Percentiles rank a stretch among this genome's conserved stretches.
Conservation (phyloP, 1,140 invertebrate species). For the Drosophila repleta region DNA sequence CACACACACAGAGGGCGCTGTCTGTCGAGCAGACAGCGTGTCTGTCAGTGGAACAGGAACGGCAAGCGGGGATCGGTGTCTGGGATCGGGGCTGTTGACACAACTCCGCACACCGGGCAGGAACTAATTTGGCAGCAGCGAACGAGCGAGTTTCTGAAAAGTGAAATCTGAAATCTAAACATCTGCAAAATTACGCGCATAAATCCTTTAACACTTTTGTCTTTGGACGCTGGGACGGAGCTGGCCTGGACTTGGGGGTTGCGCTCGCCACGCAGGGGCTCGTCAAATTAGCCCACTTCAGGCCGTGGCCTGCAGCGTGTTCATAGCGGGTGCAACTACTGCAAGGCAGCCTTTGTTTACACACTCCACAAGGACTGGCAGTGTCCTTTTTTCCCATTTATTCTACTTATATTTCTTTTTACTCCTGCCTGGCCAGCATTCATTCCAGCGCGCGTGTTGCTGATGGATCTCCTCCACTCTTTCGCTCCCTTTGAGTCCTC, state of each 20-base stretch:
- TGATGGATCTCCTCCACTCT: slow-evolving; percentile 35
- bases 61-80: slow-evolving; percentile 5
- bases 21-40: slow-evolving; percentile 61
- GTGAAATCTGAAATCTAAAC: slow-evolving; percentile 71
- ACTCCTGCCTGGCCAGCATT: slow-evolving; percentile 11
- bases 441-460: slow-evolving; percentile 45
- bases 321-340: slow-evolving; percentile 51
- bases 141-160: slow-evolving; percentile 33
- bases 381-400: slow-evolving; percentile 29
- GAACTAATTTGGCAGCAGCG: slow-evolving; percentile 54
- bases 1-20: slow-evolving; percentile 16
- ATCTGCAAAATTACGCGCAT: slow-evolving; percentile 82
- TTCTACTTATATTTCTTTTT: slow-evolving; percentile 2
- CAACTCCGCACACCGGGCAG: slow-evolving; percentile 66
- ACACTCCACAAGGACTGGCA: slow-evolving; percentile 32
- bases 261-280: slow-evolving; percentile 59
- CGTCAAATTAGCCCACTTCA: slow-evolving; percentile 79
- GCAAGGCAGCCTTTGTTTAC: slow-evolving; percentile 61
- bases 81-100: slow-evolving; percentile 57
- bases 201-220: slow-evolving; percentile 80
- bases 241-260: slow-evolving; percentile 59
- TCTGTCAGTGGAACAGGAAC: slow-evolving; percentile 60
- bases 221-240: slow-evolving; percentile 1
- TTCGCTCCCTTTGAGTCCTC: background rate
- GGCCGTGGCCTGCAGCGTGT: slow-evolving; percentile 36